phyloP scores from a whole-genome alignment of 2,797 vertebrate genomes.

The Phrynocephalus guinanensis region DNA sequence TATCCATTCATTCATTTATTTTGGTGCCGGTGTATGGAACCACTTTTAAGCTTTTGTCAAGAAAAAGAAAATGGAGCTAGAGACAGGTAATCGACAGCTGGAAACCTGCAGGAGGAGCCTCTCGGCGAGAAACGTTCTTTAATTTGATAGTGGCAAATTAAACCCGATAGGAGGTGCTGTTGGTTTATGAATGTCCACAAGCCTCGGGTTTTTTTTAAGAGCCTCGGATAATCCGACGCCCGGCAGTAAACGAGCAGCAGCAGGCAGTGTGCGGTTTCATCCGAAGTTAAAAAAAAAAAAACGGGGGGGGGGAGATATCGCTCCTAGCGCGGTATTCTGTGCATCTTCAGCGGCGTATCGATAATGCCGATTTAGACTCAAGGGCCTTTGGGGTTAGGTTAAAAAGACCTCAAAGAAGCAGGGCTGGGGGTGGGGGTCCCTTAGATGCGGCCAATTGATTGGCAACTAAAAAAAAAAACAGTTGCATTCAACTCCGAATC shows the following conservation, averaged over 20 bases:
- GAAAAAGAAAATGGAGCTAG: background rate
- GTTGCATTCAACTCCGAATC: too few relatives aligned
- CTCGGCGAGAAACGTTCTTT: background rate
- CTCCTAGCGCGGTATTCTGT: too few relatives aligned
- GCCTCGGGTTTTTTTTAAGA: background rate
- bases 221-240: rapidly evolving
- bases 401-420: too few relatives aligned
- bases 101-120: background rate
- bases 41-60: background rate
- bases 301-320: too few relatives aligned
- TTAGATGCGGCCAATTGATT: too few relatives aligned
- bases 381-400: background rate
- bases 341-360: background rate
- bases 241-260: too few relatives aligned
- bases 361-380: too few relatives aligned
- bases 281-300: background rate
- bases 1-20: background rate
- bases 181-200: conserved; percentile 67
- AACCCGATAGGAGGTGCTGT: conserved; percentile 82
- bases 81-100: background rate
- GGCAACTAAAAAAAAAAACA: too few relatives aligned
- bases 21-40: background rate
- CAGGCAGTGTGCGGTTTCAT: background rate
- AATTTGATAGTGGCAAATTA: conserved; percentile 49
- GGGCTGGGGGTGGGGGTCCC: too few relatives aligned